Base-by-base conservation (phyloP, 2,113 vertebrate genomes). In the Odobenus rosmarus region DNA sequence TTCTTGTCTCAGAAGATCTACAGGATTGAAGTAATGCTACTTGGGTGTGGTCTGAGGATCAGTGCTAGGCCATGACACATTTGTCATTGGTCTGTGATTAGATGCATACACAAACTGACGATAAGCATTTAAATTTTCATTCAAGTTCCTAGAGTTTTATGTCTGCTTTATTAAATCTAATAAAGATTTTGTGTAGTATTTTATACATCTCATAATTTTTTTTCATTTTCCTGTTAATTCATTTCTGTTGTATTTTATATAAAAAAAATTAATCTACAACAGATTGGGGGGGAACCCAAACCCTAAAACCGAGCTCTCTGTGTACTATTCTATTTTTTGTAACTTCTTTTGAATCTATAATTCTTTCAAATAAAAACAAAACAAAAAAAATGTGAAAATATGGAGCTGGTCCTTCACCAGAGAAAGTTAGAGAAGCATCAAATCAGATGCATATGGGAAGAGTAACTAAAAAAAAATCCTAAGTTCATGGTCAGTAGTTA, bases 1-100 rank as follows among this genome's bases (percentile, higher is more conserved):
- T 95, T 95, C 46, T 95, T 42, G 26, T 88, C 80, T 84, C 81
- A 95, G 81, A 95, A 77, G 42, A 80, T 87, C 46, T 69, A 69
- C 79, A 87, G 59, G 94, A 87, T 49, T 69, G 46, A 89, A 92
- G 64, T 80, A 71, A 90, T 15, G 31, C 79, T 46, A 57, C n/a
- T 77, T 55, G 36, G 69, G 19, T 62, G 69, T 80, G 36, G 71
- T 82, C 62, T 85, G 19, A 49, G 72, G 28, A 28, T 19, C 13
- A 1, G 42, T 42, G 39, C 59, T 18, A 51, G 26, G 59, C 36
- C 36, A 7, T 1, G 26, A 84, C 74, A 18, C 3, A 3, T 31
- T 86, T 89, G 26, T 79, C 64, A 42, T 21, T 46, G n/a, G 9
- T 76, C 53, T 67, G n/a, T 13, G 5, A 15, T 72, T 36, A 87